Conservation (phyloP, 2,888 invertebrate species). For the Hypomecis punctinalis region DNA sequence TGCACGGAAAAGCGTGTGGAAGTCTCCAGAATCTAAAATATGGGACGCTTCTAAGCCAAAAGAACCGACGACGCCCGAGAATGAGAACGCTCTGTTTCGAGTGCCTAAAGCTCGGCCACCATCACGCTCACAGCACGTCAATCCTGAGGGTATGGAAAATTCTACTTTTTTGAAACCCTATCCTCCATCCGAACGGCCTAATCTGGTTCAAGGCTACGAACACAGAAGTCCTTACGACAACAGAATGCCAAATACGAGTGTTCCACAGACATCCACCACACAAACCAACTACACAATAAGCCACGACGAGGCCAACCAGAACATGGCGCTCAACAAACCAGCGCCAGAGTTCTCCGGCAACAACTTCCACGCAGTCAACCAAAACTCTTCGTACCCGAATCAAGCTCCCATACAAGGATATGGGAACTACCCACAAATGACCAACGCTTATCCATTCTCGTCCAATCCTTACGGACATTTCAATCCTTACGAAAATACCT, state of each 20-base stretch:
- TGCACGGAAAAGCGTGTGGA: slow-evolving; percentile 75
- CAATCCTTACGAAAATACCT: slow-evolving; percentile 81
- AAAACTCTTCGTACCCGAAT: slow-evolving; percentile 70
- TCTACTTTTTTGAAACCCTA: slow-evolving; percentile 87
- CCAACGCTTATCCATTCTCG: slow-evolving; percentile 76
- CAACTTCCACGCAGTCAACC: slow-evolving; percentile 74
- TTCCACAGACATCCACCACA: slow-evolving; percentile 60
- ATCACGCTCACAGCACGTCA: slow-evolving; percentile 83
- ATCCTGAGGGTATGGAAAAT: slow-evolving; percentile 78
- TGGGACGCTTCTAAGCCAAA: slow-evolving; percentile 77
- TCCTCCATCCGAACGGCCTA: slow-evolving; percentile 82
- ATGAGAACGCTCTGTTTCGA: slow-evolving; percentile 85
- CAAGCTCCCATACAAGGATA: slow-evolving; percentile 77
- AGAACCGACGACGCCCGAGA: slow-evolving; percentile 66
- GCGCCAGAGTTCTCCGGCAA: slow-evolving; percentile 67
- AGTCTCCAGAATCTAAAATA: slow-evolving; percentile 77
- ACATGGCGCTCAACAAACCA: slow-evolving; percentile 62
- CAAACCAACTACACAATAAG: slow-evolving; percentile 76
- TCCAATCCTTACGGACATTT: slow-evolving; percentile 80
- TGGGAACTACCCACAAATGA: slow-evolving; percentile 78
- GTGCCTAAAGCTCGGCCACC: slow-evolving; percentile 88
- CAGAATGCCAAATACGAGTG: slow-evolving; percentile 55
- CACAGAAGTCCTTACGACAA: slow-evolving; percentile 77
- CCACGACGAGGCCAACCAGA: slow-evolving; percentile 72
- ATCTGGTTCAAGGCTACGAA: slow-evolving; percentile 73